A percentile compares a stretch with the other conserved stretches of the same genome.
Conservation (phyloP, 1,140 invertebrate genomes). For the Drosophila tristis region DNA sequence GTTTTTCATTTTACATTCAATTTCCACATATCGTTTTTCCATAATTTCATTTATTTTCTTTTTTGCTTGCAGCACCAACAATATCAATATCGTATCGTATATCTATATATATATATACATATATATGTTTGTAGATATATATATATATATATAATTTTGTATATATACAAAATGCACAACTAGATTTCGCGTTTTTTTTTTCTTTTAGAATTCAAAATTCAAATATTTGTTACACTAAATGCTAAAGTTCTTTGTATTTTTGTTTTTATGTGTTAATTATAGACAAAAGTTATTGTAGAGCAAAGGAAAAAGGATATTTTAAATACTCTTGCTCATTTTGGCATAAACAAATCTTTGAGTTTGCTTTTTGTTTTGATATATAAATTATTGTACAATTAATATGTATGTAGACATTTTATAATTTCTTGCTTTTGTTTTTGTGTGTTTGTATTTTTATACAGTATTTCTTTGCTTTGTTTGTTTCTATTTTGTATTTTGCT, state of each 20-base stretch:
- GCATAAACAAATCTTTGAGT: constrained; percentile 70
- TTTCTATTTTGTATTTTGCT: constrained; percentile 41
- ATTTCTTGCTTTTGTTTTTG: constrained; percentile 13
- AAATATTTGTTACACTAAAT: constrained; percentile 68
- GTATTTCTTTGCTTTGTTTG: constrained; percentile 1
- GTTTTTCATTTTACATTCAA: constrained; percentile 7
- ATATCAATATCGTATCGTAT: constrained; percentile 51
- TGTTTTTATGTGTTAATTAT: constrained; percentile 45
- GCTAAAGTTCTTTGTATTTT: constrained; percentile 59
- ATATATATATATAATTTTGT: constrained; percentile 49
- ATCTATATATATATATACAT: constrained; percentile 29
- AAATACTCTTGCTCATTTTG: constrained; percentile 65
- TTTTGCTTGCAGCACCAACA: constrained; percentile 79
- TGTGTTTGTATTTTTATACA: constrained; percentile 9
- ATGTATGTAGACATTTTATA: constrained; percentile 51
- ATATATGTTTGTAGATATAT: constrained; percentile 52
- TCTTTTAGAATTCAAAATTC: constrained; percentile 73
- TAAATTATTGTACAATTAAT: constrained; percentile 72
- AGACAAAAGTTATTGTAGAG: constrained; percentile 55
- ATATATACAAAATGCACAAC: constrained; percentile 80
- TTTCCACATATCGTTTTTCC: constrained; percentile 25
- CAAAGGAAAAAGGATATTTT: constrained; percentile 58
- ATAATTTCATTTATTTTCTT: constrained; percentile 43
- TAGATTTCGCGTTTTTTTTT: constrained; percentile 52
- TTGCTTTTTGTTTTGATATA: constrained; percentile 35